phyloP scores from a whole-genome alignment of 1,140 invertebrate genomes.

The Procambarus clarkii region DNA sequence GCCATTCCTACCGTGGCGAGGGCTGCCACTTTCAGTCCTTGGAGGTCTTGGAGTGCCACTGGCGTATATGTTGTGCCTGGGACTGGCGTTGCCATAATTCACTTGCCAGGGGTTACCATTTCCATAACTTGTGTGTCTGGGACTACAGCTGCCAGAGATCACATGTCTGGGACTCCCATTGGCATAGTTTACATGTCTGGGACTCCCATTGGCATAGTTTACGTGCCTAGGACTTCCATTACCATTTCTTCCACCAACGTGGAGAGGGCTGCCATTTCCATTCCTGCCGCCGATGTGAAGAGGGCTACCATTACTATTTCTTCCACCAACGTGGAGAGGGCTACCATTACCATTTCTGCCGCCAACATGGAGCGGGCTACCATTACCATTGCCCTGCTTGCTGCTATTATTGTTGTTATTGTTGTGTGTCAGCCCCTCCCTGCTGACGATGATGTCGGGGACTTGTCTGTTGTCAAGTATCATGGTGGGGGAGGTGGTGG shows the following conservation, averaged over 20 bases:
- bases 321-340: constrained; percentile 33
- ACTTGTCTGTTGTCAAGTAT: constrained; percentile 62
- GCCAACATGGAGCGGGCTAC: constrained; percentile 44
- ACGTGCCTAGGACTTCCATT: constrained; percentile 50
- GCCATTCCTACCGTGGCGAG: constrained; percentile 42
- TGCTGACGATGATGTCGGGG: constrained; percentile 57
- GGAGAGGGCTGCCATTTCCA: constrained; percentile 48
- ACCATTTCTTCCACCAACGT: neutral
- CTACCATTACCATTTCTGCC: constrained; percentile 20
- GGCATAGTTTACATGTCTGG: constrained; percentile 13
- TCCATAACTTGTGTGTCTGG: constrained; percentile 40
- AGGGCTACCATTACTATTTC: constrained; percentile 46
- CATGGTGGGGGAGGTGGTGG: constrained; percentile 21
- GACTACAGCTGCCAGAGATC: neutral
- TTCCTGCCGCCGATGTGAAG: constrained; percentile 35
- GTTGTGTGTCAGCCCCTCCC: constrained; percentile 48
- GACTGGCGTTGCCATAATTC: constrained; percentile 43
- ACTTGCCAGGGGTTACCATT: constrained; percentile 5
- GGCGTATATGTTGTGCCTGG: constrained; percentile 46
- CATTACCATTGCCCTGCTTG: constrained; percentile 24
- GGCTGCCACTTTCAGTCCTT: constrained; percentile 34
- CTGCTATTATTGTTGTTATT: constrained; percentile 38
- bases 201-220: neutral
- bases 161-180: constrained; percentile 28
- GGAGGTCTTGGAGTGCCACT: neutral